Conservation (phyloP, 2,888 invertebrate genomes). For the Flexamia atlantica region DNA sequence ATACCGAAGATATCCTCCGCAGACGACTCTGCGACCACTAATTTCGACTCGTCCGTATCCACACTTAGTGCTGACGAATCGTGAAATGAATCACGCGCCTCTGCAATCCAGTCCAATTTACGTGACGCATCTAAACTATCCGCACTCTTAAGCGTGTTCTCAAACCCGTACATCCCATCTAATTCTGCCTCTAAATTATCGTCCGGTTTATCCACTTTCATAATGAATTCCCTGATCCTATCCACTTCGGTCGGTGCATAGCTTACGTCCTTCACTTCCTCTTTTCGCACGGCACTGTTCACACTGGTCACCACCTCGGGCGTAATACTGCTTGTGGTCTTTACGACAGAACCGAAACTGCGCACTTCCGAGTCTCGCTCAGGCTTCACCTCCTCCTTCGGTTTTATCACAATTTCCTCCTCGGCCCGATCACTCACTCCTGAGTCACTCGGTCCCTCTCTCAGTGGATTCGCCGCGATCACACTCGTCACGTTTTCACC, state of each 20-base stretch:
- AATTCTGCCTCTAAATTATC: not conserved
- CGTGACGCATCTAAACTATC: not conserved
- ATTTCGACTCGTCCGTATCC: slow-evolving; percentile 26
- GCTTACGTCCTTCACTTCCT: not conserved
- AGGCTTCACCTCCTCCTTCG: not conserved
- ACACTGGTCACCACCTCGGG: not conserved
- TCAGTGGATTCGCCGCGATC: slow-evolving; percentile 69
- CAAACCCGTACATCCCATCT: not conserved
- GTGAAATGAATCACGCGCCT: not conserved
- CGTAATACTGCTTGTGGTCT: not conserved
- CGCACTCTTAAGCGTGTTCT: not conserved
- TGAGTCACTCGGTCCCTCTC: no score
- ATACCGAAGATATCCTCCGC: slow-evolving; percentile 47
- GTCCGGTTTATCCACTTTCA: not conserved
- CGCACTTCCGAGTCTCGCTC: not conserved
- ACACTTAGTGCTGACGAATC: slow-evolving; percentile 5
- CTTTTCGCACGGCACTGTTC: not conserved
- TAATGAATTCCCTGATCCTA: slow-evolving; percentile 9
- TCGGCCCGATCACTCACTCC: not conserved
- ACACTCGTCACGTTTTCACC: slow-evolving; percentile 67
- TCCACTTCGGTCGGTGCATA: not conserved
- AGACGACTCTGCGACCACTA: slow-evolving; percentile 34
- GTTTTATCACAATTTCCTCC: not conserved
- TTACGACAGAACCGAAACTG: slow-evolving; percentile 17
- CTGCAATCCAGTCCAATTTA: not conserved